Percentiles rank a stretch among this genome's conserved stretches.
These are phyloP conservation scores for Azemiops feae DNA, from an alignment of 2,113 vertebrate genomes.

Conservation along the genomic window DNA sequence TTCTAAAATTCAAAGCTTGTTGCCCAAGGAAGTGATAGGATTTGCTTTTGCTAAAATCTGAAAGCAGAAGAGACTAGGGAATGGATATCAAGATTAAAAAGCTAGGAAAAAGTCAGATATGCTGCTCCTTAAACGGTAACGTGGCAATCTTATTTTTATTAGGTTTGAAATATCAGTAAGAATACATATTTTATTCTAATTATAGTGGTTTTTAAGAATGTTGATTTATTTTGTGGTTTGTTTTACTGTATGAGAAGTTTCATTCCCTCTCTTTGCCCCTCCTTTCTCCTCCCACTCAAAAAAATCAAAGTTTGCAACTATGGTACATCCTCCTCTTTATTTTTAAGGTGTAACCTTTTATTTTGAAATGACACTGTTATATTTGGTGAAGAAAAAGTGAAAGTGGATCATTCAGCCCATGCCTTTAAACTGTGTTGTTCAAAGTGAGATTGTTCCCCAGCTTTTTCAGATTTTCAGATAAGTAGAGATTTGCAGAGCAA, in stretches of 20 bases:
- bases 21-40: conserved; percentile 50
- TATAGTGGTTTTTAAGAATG: conserved; percentile 69
- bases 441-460: conserved; percentile 48
- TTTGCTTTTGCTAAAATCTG: conserved; percentile 36
- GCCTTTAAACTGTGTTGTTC: conserved; percentile 48
- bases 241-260: conserved; percentile 64
- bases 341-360: conserved; percentile 41
- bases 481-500: conserved; percentile 71
- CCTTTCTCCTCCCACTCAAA: conserved; percentile 39
- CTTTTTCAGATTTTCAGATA: conserved; percentile 64
- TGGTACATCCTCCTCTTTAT: conserved; percentile 29
- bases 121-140: conserved; percentile 64
- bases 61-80: conserved; percentile 42
- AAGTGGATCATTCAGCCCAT: conserved; percentile 46
- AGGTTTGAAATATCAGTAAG: conserved; percentile 68
- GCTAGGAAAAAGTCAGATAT: conserved; percentile 52
- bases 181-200: conserved; percentile 58
- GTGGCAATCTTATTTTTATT: conserved; percentile 76
- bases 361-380: conserved; percentile 41
- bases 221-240: conserved; percentile 66
- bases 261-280: conserved; percentile 41
- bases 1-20: conserved; percentile 50
- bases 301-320: conserved; percentile 60
- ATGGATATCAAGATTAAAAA: conserved; percentile 43
- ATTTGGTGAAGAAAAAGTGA: conserved; percentile 48